Evolutionary conservation across 2,113 vertebrate genomes (phyloP), one percentile per base, ranked within the genome.

Genomic region (Burhinus bistriatus): DNA sequence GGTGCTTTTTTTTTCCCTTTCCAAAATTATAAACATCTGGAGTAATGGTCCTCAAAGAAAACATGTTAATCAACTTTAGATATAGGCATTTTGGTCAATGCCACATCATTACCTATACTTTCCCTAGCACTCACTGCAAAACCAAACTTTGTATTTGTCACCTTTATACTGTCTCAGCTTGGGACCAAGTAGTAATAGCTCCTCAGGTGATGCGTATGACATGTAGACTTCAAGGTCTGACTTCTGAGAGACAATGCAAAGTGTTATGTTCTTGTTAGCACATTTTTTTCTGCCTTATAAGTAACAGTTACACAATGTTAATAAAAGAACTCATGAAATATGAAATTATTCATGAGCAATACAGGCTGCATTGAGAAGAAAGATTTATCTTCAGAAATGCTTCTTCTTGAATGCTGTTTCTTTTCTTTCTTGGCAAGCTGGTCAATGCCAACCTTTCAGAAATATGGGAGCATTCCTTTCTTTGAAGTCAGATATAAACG

Each of bases 1-100:
- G 4, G 22, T 66, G 14, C 3, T 22, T 20, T 38, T 54, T 9
- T 11, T 2, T 4, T 7, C 34, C 22, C 22, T 1, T 2, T 11
- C 11, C 25, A 32, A 66, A 15, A 61, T 21, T 38, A 75, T 3
- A 75, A 6, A 20, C 9, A 87, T 26, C 27, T 85, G 9, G 3
- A 87, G 32, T 82, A 78, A 82, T 7, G 3, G 7, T 54, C 6
- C 13, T 38, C 32, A 59, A 30, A 70, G 23, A 83, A 57, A 85
- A n/a, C 7, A 65, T 4, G 2, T 15, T 22, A 23, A 44, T 42
- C 12, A 68, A 6, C 25, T 42, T 71, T 29, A 89, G 77, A 62
- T 18, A 47, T 1, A 47, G 15, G 36, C 25, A 62, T 71, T 87
- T 59, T 55, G 34, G 27, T 6, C 61, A 32, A 64, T n/a, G 32